Evolutionary conservation across 2,797 vertebrate genomes (phyloP).

Genomic region (Moxostoma hubbsi): DNA sequence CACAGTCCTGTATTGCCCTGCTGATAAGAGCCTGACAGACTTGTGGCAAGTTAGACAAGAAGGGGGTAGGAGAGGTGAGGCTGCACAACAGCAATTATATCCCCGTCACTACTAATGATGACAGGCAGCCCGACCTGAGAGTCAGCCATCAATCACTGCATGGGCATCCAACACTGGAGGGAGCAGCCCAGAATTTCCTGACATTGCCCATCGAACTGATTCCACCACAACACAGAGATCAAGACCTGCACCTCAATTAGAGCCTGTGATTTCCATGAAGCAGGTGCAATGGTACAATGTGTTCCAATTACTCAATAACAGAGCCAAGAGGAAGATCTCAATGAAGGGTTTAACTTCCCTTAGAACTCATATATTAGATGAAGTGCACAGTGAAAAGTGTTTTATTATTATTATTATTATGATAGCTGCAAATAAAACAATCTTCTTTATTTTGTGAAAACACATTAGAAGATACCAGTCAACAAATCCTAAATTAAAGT

Average conservation of each 20-base stretch:
- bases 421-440: constrained; percentile 57
- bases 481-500: too few relatives aligned
- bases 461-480: constrained; percentile 49
- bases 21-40: constrained; percentile 33
- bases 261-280: constrained; percentile 53
- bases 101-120: constrained; percentile 53
- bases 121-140: constrained; percentile 52
- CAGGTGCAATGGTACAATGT: constrained; percentile 41
- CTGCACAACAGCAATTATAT: constrained; percentile 65
- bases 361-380: constrained; percentile 39
- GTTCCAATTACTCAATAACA: constrained; percentile 69
- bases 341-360: constrained; percentile 54
- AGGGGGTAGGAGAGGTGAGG: constrained; percentile 38
- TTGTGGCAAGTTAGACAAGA: constrained; percentile 42
- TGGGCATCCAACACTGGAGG: constrained; percentile 44
- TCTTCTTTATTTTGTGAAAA: constrained; percentile 73
- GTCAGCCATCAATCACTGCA: constrained; percentile 69
- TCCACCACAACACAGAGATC: constrained; percentile 47
- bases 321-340: constrained; percentile 43
- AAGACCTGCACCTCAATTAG: constrained; percentile 68
- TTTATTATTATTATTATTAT: neutral
- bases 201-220: constrained; percentile 50
- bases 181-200: constrained; percentile 45
- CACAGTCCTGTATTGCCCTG: neutral
- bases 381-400: constrained; percentile 1